phyloP scores from a whole-genome alignment of 2,888 invertebrate species.

The Parascotia fuliginaria region DNA sequence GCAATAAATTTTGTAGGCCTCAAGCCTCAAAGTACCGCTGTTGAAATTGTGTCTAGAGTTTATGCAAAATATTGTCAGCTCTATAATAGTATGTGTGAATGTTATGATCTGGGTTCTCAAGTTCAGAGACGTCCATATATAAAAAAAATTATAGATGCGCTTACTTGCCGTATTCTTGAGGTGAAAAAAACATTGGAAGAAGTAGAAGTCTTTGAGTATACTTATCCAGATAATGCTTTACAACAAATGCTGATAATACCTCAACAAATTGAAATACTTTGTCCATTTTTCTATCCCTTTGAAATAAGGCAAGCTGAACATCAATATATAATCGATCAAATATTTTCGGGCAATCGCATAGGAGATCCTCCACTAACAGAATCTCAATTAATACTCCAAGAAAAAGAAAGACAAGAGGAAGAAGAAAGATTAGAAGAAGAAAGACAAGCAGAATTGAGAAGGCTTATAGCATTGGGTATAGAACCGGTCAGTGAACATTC shows the following conservation, averaged over 20 bases:
- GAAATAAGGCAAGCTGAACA: slow-evolving; percentile 81
- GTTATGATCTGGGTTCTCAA: slow-evolving; percentile 87
- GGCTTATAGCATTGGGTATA: slow-evolving; percentile 61
- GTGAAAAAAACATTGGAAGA: slow-evolving; percentile 84
- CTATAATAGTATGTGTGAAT: slow-evolving; percentile 85
- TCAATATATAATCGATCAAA: slow-evolving; percentile 77
- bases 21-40: slow-evolving; percentile 78
- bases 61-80: slow-evolving; percentile 82
- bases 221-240: slow-evolving; percentile 90
- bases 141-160: slow-evolving; percentile 84
- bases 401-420: slow-evolving; percentile 61
- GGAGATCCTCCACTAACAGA: slow-evolving; percentile 71
- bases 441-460: slow-evolving; percentile 62
- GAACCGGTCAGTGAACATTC: slow-evolving; percentile 54
- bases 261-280: slow-evolving; percentile 87
- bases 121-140: slow-evolving; percentile 86
- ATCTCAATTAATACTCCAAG: slow-evolving; percentile 61
- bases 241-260: slow-evolving; percentile 90
- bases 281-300: slow-evolving; percentile 87
- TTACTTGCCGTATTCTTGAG: slow-evolving; percentile 86
- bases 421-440: slow-evolving; percentile 57
- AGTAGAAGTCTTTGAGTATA: slow-evolving; percentile 86
- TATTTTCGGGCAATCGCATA: slow-evolving; percentile 71
- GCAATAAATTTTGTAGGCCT: slow-evolving; percentile 62
- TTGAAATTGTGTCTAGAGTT: slow-evolving; percentile 78